Percentiles rank a stretch among this genome's conserved stretches.
phyloP scores from a whole-genome alignment of 2,113 vertebrate genomes.

The Aptenodytes patagonicus region DNA sequence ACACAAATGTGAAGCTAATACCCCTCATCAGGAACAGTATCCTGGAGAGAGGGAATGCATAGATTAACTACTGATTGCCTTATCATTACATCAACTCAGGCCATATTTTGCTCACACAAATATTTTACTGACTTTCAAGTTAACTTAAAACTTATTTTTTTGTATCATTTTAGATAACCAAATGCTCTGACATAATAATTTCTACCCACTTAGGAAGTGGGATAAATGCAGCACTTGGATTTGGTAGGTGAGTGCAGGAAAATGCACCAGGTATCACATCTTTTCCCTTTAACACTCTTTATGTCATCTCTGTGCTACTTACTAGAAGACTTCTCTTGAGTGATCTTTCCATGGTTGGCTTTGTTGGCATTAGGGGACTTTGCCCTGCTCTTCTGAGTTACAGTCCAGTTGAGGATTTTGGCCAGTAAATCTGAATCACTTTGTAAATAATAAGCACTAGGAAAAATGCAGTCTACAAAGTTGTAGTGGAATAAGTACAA shows the following conservation, averaged over 20 bases:
- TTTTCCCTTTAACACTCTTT: neutral
- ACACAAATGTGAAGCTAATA: neutral
- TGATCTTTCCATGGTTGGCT: neutral
- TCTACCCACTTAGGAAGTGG: neutral
- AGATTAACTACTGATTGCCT: neutral
- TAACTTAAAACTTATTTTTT: neutral
- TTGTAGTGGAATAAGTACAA: neutral
- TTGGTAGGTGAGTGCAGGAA: neutral
- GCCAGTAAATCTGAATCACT: neutral
- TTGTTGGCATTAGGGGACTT: neutral
- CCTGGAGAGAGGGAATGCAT: neutral
- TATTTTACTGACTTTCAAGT: neutral
- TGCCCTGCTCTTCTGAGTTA: neutral
- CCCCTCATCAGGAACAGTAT: neutral
- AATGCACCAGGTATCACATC: neutral
- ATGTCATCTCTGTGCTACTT: neutral
- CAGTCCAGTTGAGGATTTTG: neutral
- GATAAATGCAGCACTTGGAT: neutral
- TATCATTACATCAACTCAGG: neutral
- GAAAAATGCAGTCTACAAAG: neutral
- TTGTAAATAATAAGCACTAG: neutral
- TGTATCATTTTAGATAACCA: neutral
- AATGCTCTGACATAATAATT: neutral
- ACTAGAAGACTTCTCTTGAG: neutral
- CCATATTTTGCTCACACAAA: neutral